Conservation (phyloP, 2,888 invertebrate species). For the Galeopsomyia nigrocyanea region DNA sequence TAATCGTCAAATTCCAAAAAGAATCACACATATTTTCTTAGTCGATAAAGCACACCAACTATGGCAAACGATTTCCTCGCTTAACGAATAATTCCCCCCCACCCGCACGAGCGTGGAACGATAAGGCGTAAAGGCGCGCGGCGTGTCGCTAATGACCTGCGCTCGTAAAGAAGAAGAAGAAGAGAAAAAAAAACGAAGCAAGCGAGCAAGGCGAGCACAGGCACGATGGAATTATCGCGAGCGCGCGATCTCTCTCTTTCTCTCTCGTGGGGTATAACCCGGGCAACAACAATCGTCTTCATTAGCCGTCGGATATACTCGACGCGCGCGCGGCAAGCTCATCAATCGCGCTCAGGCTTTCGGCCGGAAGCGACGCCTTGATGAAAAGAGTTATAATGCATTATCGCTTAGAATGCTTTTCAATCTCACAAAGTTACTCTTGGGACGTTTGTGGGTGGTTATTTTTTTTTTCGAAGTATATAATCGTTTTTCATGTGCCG, state of each 20-base stretch:
- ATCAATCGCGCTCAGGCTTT: constrained; percentile 39
- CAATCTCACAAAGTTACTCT: too few relatives aligned
- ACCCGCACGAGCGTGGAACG: constrained; percentile 1
- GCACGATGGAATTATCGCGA: constrained; percentile 42
- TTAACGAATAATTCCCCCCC: constrained; percentile 12
- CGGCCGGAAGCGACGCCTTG: constrained; percentile 36
- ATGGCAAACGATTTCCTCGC: not conserved
- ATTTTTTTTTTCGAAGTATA: too few relatives aligned
- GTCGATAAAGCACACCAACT: not conserved
- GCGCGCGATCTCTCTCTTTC: constrained; percentile 44
- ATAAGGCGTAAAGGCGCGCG: not conserved
- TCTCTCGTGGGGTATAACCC: constrained; percentile 40
- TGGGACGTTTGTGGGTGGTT: too few relatives aligned
- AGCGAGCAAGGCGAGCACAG: not conserved
- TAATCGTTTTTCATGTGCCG: too few relatives aligned
- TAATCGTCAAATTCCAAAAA: too few relatives aligned
- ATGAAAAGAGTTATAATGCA: constrained; percentile 15
- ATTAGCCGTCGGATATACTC: constrained; percentile 38
- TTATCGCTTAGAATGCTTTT: constrained; percentile 3
- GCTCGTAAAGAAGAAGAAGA: constrained; percentile 3
- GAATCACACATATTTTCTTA: too few relatives aligned
- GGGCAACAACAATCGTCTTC: constrained; percentile 43
- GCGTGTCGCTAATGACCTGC: constrained; percentile 12
- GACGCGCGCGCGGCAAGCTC: constrained; percentile 7
- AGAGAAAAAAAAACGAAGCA: constrained; percentile 1